Evolutionary conservation across 2,888 invertebrate species (phyloP), one percentile per base, ranked within the genome.

Genomic region (Cataglyphis livida): DNA sequence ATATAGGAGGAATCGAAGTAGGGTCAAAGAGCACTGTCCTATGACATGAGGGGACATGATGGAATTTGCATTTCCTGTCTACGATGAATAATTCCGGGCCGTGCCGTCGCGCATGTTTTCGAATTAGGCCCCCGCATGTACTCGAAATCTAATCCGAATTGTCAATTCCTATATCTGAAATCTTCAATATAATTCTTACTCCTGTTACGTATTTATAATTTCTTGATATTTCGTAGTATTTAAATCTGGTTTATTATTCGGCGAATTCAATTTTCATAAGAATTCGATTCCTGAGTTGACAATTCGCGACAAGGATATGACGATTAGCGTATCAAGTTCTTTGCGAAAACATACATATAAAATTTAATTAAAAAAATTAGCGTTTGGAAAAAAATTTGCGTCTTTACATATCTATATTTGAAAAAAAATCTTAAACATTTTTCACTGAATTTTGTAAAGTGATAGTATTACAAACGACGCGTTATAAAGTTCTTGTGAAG

Each of bases 41-140:
- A 78, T 66, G 86, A 35, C 64, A 65, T n/a, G 83, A 85, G 86
- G 87, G 85, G 86, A 85, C 87, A 83, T 81, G 85, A 85, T 87
- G 85, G 90, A 87, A 92, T 93, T 92, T 92, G 91, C 93, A 93
- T 93, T 93, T 92, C 92, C 91, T 88, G 92, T 91, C 91, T 88
- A 81, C 87, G 88, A 90, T 90, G 90, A 91, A 93, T 92, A 91
- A 91, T 90, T 89, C 84, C 86, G 81, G 83, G 48, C 41, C 79
- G 73, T 85, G 71, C 79, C n/a, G 41, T 59, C 18, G 74, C 57
- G 15, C 57, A 74, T 38, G 28, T 32, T 81, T 57, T 81, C 54
- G 82, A 85, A 84, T 84, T 79, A 81, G 48, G 59, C 57, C 74
- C 38, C 59, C 70, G 66, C 44, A 15, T 12, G 18, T n/a, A 54